These are phyloP conservation scores for Teleiodes luculella DNA, from an alignment of 2,888 invertebrate genomes.

Conservation along the genomic window DNA sequence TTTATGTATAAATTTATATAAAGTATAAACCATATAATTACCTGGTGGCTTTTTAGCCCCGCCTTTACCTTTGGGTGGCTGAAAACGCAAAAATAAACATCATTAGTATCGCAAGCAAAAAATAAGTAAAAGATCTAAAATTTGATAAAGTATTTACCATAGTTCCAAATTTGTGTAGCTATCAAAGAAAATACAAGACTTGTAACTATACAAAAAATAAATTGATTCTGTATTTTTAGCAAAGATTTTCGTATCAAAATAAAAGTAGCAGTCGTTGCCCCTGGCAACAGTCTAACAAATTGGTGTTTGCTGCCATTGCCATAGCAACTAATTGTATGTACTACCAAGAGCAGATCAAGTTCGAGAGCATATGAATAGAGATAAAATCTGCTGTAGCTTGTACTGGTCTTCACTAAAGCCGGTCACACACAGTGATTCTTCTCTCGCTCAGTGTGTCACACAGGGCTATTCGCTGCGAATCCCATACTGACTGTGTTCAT, in stretches of 20 bases:
- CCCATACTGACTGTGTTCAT: too few relatives aligned
- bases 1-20: background rate
- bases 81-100: constrained; percentile 28
- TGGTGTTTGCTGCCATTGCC: too few relatives aligned
- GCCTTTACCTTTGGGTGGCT: constrained; percentile 62
- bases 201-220: background rate
- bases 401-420: too few relatives aligned
- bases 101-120: background rate
- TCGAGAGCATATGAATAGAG: too few relatives aligned
- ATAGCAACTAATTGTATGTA: too few relatives aligned
- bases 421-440: too few relatives aligned
- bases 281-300: background rate
- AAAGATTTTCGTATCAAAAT: background rate
- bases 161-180: background rate
- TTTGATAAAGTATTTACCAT: background rate
- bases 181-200: background rate
- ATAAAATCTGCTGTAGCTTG: too few relatives aligned
- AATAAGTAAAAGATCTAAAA: background rate
- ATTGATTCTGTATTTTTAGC: background rate
- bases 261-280: background rate
- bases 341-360: too few relatives aligned
- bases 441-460: too few relatives aligned
- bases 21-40: constrained; percentile 25
- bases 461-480: too few relatives aligned
- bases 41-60: constrained; percentile 61